phyloP scores from a whole-genome alignment of 2,888 invertebrate genomes.

The Xanthia togata region DNA sequence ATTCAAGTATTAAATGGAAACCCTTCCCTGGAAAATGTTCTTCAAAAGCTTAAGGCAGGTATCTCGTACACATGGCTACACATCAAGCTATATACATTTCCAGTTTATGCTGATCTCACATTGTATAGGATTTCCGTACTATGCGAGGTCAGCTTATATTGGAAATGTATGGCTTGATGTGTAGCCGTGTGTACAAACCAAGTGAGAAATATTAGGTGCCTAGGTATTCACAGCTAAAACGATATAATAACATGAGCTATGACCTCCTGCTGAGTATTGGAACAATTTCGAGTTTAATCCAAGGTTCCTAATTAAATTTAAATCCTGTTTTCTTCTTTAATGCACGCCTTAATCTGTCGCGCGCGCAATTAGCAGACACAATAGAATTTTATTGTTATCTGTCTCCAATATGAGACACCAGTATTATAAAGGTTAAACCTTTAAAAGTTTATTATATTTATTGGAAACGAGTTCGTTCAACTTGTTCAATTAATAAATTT shows the following conservation, averaged over 20 bases:
- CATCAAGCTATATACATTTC: too few species aligned
- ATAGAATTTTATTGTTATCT: too few species aligned
- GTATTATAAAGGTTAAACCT: too few species aligned
- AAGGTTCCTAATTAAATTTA: constrained; percentile 15
- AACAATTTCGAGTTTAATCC: background rate
- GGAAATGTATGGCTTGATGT: too few species aligned
- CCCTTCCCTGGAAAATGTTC: background rate
- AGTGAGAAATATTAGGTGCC: background rate
- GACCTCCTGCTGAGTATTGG: background rate
- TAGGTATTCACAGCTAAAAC: background rate
- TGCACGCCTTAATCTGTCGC: constrained; percentile 36
- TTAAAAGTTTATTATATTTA: constrained; percentile 36
- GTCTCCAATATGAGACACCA: too few species aligned
- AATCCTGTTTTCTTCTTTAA: constrained; percentile 37
- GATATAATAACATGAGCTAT: background rate
- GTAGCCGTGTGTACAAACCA: background rate
- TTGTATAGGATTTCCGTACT: too few species aligned
- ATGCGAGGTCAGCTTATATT: too few species aligned
- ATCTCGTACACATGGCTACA: background rate
- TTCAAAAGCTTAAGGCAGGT: background rate
- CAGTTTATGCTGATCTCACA: too few species aligned
- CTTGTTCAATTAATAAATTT: constrained; percentile 50
- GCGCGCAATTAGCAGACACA: too few species aligned
- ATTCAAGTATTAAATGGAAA: background rate
- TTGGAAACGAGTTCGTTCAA: constrained; percentile 54